A percentile compares a stretch with the other conserved stretches of the same genome.
Evolutionary conservation across 2,113 vertebrate genomes (phyloP).

Genomic region (Cricetomys ansorgei): DNA sequence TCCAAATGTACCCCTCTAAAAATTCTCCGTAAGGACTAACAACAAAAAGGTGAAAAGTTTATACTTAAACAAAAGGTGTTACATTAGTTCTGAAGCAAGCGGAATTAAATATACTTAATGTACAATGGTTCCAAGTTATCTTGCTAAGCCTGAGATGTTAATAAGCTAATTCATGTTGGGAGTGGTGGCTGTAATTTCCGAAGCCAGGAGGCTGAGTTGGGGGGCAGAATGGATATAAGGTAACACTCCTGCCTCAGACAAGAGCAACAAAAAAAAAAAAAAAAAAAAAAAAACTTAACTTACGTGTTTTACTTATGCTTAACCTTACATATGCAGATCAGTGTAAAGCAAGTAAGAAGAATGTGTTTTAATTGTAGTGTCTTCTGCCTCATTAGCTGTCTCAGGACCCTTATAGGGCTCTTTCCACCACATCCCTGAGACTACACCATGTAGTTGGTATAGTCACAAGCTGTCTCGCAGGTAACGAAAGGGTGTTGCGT

Average conservation of each 20-base stretch:
- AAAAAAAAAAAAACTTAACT: neutral
- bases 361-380: neutral
- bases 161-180: neutral
- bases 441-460: too few species aligned
- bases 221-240: neutral
- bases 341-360: neutral
- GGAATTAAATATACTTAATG: constrained; percentile 58
- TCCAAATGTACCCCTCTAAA: neutral
- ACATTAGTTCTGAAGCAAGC: constrained; percentile 72
- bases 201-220: neutral
- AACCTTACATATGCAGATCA: neutral
- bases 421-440: neutral
- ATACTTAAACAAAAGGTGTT: constrained; percentile 18
- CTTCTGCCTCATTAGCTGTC: neutral
- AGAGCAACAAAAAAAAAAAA: neutral
- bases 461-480: neutral
- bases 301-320: neutral
- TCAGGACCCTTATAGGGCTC: neutral
- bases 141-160: neutral
- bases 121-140: neutral
- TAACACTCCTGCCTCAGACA: neutral
- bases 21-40: neutral
- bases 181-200: neutral
- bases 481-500: neutral
- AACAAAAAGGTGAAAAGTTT: neutral